Evolutionary conservation across 2,113 vertebrate genomes (phyloP), one percentile per base, ranked within the genome.

Genomic region (Sclerurus mexicanus): DNA sequence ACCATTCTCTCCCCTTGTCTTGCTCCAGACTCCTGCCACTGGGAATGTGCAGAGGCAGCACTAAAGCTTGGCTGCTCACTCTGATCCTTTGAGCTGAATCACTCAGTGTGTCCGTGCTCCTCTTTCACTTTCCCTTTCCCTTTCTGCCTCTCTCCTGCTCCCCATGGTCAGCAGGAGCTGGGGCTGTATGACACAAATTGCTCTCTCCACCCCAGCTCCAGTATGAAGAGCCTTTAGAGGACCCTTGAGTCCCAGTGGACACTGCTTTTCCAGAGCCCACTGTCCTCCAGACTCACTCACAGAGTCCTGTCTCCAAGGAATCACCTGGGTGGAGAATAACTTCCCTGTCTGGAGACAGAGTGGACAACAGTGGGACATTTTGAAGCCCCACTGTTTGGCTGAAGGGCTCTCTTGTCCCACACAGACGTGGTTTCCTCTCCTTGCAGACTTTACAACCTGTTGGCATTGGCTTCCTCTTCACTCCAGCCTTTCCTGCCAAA

Each of bases 71-170:
- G 56, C 46, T 87, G 62, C 35, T 82, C 59, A 16, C 79, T 90
- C 80, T 74, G 76, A 33, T 55, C 42, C 76, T 85, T 89, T 60
- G 2, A 81, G 86, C 73, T 15, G 10, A 63, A 49, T 80, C 59
- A 18, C 42, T 73, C 75, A 3, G 33, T 10, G 0, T 33, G 62
- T 64, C 63, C 21, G 1, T 22, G 37, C 49, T 92, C 14, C 74
- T 68, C 71, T 89, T 76, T 46, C 50, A 6, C 87, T 95, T 82
- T 83, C 40, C 49, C 87, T 95, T 82, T 83, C 40, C 49, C 66
- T 95, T 71, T 78, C 72, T 35, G 80, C 37, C 49, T 85, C 39
- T 76, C 24, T 49, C n/a, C 17, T 19, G 31, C 25, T 55, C 16
- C 35, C 33, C 63, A 33, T 82, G 28, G 33, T 50, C 2, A 5